Percentiles rank a stretch among this genome's conserved stretches.
phyloP scores from a whole-genome alignment of 2,113 vertebrate genomes.

The Glaucidium brasilianum region DNA sequence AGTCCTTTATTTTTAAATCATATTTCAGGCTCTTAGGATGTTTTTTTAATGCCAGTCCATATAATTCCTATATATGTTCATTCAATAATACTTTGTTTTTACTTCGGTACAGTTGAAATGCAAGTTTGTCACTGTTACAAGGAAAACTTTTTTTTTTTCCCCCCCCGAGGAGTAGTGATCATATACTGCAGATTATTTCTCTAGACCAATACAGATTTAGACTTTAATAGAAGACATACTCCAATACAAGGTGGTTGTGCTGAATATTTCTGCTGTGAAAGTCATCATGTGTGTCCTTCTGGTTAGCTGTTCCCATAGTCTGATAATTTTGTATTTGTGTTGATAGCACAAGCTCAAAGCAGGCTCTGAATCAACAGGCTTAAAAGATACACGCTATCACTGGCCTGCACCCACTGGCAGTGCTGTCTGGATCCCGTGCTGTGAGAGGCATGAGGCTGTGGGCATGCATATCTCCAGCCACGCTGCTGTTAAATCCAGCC shows the following conservation, averaged over 20 bases:
- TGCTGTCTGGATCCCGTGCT: neutral
- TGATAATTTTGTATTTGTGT: neutral
- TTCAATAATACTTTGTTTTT: neutral
- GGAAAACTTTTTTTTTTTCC: neutral
- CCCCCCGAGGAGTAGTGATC: neutral
- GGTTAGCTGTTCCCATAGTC: neutral
- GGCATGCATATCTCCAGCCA: neutral
- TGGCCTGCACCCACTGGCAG: neutral
- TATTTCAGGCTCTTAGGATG: neutral
- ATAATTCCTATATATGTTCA: neutral
- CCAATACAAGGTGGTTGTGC: neutral
- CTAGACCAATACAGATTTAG: neutral
- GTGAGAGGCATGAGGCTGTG: neutral
- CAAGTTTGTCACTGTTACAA: neutral
- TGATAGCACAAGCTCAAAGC: neutral
- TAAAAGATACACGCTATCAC: fast-evolving
- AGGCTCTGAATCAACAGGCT: neutral
- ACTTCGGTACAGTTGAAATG: neutral
- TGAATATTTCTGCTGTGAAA: neutral
- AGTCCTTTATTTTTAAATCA: neutral
- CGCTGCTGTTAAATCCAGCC: neutral
- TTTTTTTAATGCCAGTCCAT: neutral
- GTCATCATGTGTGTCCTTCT: neutral
- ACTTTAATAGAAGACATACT: neutral
- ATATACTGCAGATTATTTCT: neutral